These are phyloP conservation scores for Drosophila borealis DNA, from an alignment of 2,888 invertebrate genomes.

Conservation along the genomic window DNA sequence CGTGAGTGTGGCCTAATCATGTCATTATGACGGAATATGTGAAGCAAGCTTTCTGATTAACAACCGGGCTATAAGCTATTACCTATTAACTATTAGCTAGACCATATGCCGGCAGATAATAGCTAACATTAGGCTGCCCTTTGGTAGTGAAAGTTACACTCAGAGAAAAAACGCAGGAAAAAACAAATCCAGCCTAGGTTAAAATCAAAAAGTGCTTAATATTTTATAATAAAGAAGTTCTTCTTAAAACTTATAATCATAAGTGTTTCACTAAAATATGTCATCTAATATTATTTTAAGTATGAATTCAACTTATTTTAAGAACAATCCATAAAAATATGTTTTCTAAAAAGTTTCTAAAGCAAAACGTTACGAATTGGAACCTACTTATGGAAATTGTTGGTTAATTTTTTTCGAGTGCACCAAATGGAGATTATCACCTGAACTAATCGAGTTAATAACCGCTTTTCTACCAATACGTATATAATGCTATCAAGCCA, in stretches of 20 bases:
- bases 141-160: slow-evolving; percentile 65
- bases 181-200: too few relatives aligned
- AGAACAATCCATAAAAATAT: too few relatives aligned
- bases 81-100: slow-evolving; percentile 51
- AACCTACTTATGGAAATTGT: neutral
- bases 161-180: neutral
- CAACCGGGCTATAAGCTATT: slow-evolving; percentile 3
- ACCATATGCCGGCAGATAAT: slow-evolving; percentile 55
- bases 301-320: too few relatives aligned
- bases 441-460: slow-evolving; percentile 54
- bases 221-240: too few relatives aligned
- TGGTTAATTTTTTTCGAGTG: neutral
- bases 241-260: too few relatives aligned
- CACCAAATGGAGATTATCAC: slow-evolving; percentile 59
- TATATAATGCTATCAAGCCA: slow-evolving; percentile 25
- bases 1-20: slow-evolving; percentile 27
- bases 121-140: slow-evolving; percentile 44
- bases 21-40: slow-evolving; percentile 32
- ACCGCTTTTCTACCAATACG: slow-evolving; percentile 28
- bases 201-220: too few relatives aligned
- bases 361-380: neutral
- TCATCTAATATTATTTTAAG: too few relatives aligned
- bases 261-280: too few relatives aligned
- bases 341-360: too few relatives aligned
- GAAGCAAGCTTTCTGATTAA: slow-evolving; percentile 26